Evolutionary conservation across 2,888 invertebrate genomes (phyloP).

Genomic region (Mimachlamys varia): DNA sequence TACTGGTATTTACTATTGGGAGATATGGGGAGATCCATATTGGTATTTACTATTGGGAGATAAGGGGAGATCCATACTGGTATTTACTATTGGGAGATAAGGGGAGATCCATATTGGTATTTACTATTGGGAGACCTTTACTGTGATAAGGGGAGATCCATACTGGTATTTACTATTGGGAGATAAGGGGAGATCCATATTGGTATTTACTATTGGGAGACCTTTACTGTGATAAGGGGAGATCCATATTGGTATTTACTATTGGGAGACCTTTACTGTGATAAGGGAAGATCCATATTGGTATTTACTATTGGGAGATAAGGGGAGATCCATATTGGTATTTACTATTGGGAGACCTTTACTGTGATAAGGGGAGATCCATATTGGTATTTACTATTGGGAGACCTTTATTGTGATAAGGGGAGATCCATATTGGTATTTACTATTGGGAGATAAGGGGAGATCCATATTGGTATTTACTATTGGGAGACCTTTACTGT

Average conservation of each 20-base stretch:
- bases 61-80: no score
- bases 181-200: no score
- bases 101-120: no score
- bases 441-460: not conserved
- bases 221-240: not conserved
- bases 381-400: not conserved
- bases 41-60: conserved; percentile 4
- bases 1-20: not conserved
- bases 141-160: not conserved
- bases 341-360: conserved; percentile 4
- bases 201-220: conserved; percentile 4
- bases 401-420: not conserved
- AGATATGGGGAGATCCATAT: no score
- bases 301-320: not conserved
- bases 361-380: not conserved
- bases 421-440: not conserved
- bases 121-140: conserved; percentile 4
- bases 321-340: no score
- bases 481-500: not conserved
- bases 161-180: not conserved
- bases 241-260: conserved; percentile 4
- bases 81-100: conserved; percentile 4
- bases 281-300: not conserved
- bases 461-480: conserved; percentile 32
- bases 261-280: not conserved